phyloP scores from a whole-genome alignment of 1,140 invertebrate species.

The Psix sp. region DNA sequence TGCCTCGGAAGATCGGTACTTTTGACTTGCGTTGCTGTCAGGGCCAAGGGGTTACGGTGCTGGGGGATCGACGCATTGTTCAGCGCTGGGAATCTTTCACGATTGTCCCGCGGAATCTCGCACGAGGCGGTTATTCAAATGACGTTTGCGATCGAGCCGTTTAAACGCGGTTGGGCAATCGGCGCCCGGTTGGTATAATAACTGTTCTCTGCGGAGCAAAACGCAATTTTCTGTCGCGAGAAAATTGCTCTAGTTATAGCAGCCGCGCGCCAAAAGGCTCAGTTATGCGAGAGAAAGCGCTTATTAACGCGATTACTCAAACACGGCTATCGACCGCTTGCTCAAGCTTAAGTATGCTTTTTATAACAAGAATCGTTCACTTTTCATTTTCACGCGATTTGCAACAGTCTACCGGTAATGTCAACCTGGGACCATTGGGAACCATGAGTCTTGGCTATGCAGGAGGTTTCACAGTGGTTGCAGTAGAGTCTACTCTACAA shows the following conservation, averaged over 20 bases:
- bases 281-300: constrained; percentile 53
- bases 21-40: constrained; percentile 70
- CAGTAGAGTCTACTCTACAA: no score
- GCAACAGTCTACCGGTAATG: constrained; percentile 9
- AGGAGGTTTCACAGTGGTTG: no score
- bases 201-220: constrained; percentile 39
- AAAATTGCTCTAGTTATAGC: constrained; percentile 51
- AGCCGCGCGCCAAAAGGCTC: constrained; percentile 11
- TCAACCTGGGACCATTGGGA: no score
- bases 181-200: constrained; percentile 33
- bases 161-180: constrained; percentile 70
- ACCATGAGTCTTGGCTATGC: no score
- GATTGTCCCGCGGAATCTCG: constrained; percentile 73
- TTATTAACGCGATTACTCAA: constrained; percentile 43
- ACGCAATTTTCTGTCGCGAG: neutral
- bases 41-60: constrained; percentile 57
- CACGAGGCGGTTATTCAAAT: constrained; percentile 73
- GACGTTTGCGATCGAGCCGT: constrained; percentile 60
- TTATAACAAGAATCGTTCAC: constrained; percentile 19
- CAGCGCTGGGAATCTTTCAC: constrained; percentile 74
- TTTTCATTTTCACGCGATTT: constrained; percentile 42
- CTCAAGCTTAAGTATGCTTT: constrained; percentile 27
- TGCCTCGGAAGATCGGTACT: constrained; percentile 63
- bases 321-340: constrained; percentile 14
- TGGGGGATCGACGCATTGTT: constrained; percentile 71